Conservation (phyloP, 1,140 invertebrate species). For the Hylaeus anthracinus region DNA sequence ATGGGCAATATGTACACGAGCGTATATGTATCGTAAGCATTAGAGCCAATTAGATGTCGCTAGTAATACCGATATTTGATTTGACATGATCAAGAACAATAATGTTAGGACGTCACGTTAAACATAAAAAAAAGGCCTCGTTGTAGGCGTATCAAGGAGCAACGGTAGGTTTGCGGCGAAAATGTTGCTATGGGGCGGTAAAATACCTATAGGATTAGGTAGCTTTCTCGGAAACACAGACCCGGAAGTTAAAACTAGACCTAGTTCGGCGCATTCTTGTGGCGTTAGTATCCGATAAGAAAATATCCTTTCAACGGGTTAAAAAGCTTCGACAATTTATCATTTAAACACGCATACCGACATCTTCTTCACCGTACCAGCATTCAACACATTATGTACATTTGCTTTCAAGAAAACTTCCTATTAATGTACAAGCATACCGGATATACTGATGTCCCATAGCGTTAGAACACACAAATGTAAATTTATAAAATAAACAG, state of each 20-base stretch:
- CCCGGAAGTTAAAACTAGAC: constrained; percentile 4
- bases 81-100: background rate
- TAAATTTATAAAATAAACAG: constrained; percentile 33
- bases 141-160: constrained; percentile 9
- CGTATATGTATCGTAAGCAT: constrained; percentile 11
- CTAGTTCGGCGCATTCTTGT: background rate
- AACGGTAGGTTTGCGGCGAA: constrained; percentile 3
- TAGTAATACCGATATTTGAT: constrained; percentile 13
- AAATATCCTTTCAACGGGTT: constrained; percentile 47
- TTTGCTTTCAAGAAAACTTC: constrained; percentile 11
- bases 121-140: constrained; percentile 32
- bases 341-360: constrained; percentile 58
- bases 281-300: constrained; percentile 28
- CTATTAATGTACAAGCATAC: constrained; percentile 19
- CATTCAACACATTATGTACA: constrained; percentile 28
- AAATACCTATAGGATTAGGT: constrained; percentile 10
- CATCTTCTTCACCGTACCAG: constrained; percentile 31
- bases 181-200: constrained; percentile 27
- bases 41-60: constrained; percentile 10
- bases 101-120: constrained; percentile 5
- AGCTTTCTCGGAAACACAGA: constrained; percentile 7
- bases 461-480: constrained; percentile 21
- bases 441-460: constrained; percentile 19
- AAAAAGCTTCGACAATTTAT: constrained; percentile 41
- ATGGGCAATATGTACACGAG: background rate